These are phyloP conservation scores for Gryllus longicercus DNA, from an alignment of 2,888 invertebrate species.

Conservation along the genomic window DNA sequence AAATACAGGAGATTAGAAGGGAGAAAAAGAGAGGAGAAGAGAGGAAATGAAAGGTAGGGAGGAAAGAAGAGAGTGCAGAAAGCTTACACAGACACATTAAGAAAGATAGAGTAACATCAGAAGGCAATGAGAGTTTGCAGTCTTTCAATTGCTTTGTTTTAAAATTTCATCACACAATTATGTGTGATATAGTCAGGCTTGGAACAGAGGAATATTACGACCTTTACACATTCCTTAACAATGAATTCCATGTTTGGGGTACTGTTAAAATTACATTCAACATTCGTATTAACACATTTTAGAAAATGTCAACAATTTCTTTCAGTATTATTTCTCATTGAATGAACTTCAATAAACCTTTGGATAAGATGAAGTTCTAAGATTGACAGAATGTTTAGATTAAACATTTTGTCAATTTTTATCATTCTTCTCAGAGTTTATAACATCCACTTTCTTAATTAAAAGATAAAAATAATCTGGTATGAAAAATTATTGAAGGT, in stretches of 20 bases:
- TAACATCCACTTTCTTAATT: too few species aligned
- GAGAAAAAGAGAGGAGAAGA: neutral
- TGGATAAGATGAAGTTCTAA: too few species aligned
- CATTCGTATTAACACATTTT: too few species aligned
- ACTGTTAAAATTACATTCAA: too few species aligned
- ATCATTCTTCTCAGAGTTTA: neutral
- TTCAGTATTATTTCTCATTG: too few species aligned
- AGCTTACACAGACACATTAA: constrained; percentile 17
- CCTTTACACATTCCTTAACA: too few species aligned
- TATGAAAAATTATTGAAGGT: too few species aligned
- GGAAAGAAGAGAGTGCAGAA: neutral
- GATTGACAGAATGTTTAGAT: too few species aligned
- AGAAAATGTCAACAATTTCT: too few species aligned
- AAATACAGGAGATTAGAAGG: neutral
- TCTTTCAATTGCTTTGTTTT: constrained; percentile 17
- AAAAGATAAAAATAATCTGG: too few species aligned
- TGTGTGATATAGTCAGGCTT: neutral
- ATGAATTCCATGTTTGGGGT: too few species aligned
- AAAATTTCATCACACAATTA: neutral
- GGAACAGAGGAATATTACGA: neutral
- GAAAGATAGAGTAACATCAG: constrained; percentile 17
- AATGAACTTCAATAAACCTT: too few species aligned
- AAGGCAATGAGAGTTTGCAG: constrained; percentile 8
- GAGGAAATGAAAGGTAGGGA: neutral
- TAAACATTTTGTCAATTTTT: neutral